Percentiles rank a stretch among this genome's conserved stretches.
These are phyloP conservation scores for Octonoba sinensis DNA, from an alignment of 2,888 invertebrate genomes.

Conservation along the genomic window DNA sequence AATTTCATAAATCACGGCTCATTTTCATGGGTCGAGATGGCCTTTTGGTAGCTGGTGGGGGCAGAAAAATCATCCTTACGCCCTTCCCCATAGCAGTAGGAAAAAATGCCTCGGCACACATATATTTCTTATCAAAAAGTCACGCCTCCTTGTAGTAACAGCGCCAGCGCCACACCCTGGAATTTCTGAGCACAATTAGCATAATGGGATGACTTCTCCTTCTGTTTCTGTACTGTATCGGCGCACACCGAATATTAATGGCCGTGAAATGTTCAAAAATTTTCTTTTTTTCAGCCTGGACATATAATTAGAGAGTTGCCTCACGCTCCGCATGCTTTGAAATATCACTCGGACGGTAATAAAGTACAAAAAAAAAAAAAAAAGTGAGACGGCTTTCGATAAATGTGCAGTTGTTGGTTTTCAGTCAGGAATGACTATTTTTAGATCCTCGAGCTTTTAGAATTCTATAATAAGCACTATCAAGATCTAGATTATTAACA, in stretches of 20 bases:
- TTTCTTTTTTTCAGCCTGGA: not conserved
- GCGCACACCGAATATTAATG: slow-evolving; percentile 36
- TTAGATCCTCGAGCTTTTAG: too few relatives aligned
- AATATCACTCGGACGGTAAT: slow-evolving; percentile 8
- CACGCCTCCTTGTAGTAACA: slow-evolving; percentile 30
- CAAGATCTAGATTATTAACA: too few relatives aligned
- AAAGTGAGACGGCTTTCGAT: too few relatives aligned
- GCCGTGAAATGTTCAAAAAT: slow-evolving; percentile 6
- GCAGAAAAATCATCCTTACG: too few relatives aligned
- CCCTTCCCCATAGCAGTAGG: slow-evolving; percentile 1
- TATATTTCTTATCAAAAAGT: slow-evolving; percentile 23
- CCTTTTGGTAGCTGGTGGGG: too few relatives aligned
- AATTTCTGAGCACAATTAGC: slow-evolving; percentile 53
- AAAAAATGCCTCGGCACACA: not conserved
- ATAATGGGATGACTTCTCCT: slow-evolving; percentile 48
- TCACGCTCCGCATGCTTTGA: not conserved
- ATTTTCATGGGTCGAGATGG: slow-evolving; percentile 11
- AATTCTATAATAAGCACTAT: too few relatives aligned
- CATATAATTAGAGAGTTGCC: too few relatives aligned
- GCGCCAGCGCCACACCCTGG: slow-evolving; percentile 56
- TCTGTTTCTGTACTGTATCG: slow-evolving; percentile 33
- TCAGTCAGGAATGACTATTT: too few relatives aligned
- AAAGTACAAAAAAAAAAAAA: too few relatives aligned
- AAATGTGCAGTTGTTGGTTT: too few relatives aligned
- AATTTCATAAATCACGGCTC: slow-evolving; percentile 48